A percentile compares a stretch with the other conserved stretches of the same genome.
These are phyloP conservation scores for Agrotis segetum DNA, from an alignment of 2,888 invertebrate species.

Conservation along the genomic window DNA sequence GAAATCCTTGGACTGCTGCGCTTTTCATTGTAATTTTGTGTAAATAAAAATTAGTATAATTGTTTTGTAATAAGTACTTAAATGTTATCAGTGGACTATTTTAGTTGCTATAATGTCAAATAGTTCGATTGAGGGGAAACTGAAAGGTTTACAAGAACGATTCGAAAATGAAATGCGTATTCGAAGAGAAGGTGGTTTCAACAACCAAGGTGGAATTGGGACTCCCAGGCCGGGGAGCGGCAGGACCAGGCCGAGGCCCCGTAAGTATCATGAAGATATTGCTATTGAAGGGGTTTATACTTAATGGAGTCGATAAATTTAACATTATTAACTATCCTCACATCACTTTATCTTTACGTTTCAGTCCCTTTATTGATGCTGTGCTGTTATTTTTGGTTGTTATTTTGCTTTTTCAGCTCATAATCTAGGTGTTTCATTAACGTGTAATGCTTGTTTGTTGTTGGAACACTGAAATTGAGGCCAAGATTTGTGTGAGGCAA, in stretches of 20 bases:
- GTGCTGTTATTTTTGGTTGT: slow-evolving; percentile 31
- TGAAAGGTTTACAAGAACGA: slow-evolving; percentile 95
- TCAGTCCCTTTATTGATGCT: slow-evolving; percentile 33
- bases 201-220: slow-evolving; percentile 90
- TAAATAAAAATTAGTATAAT: slow-evolving; percentile 82
- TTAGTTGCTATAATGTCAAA: slow-evolving; percentile 92
- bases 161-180: slow-evolving; percentile 92
- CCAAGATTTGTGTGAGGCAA: slow-evolving; percentile 13
- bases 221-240: slow-evolving; percentile 89
- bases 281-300: slow-evolving; percentile 28
- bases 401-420: slow-evolving; percentile 13
- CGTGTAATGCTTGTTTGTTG: slow-evolving; percentile 9
- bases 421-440: neutral
- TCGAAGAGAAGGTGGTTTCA: slow-evolving; percentile 92
- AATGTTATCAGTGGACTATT: slow-evolving; percentile 81
- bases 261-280: slow-evolving; percentile 85
- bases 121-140: slow-evolving; percentile 94
- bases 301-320: slow-evolving; percentile 22
- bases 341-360: slow-evolving; percentile 50
- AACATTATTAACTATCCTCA: slow-evolving; percentile 45
- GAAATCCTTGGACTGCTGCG: slow-evolving; percentile 87
- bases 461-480: slow-evolving; percentile 15
- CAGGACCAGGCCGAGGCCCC: slow-evolving; percentile 91
- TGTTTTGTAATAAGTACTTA: slow-evolving; percentile 80
- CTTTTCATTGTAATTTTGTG: slow-evolving; percentile 85